phyloP scores from a whole-genome alignment of 2,888 invertebrate species.

The Tillus elongatus region DNA sequence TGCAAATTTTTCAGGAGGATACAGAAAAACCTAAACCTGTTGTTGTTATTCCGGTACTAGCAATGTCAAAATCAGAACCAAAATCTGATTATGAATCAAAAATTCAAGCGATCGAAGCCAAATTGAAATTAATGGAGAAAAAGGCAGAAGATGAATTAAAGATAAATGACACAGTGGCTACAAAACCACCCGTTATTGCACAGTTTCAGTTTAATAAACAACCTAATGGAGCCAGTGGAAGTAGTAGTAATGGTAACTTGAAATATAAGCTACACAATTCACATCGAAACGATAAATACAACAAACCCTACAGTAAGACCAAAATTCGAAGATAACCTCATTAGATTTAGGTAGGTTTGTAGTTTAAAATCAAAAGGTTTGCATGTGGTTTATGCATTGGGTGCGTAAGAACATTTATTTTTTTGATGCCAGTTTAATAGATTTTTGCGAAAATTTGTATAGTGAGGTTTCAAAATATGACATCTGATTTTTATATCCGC shows the following conservation, averaged over 20 bases:
- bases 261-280: constrained; percentile 18
- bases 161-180: constrained; percentile 58
- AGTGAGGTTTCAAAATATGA: too few relatives aligned
- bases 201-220: constrained; percentile 56
- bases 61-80: constrained; percentile 52
- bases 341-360: constrained; percentile 6
- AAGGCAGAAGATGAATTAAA: constrained; percentile 63
- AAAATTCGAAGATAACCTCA: constrained; percentile 14
- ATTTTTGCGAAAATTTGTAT: too few relatives aligned
- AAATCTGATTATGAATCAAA: constrained; percentile 69
- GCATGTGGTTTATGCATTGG: not conserved
- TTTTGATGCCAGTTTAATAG: too few relatives aligned
- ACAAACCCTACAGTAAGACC: constrained; percentile 28
- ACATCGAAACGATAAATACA: constrained; percentile 24
- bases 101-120: constrained; percentile 82
- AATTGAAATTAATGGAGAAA: constrained; percentile 68
- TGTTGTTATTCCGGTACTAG: constrained; percentile 67
- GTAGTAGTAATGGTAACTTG: constrained; percentile 14
- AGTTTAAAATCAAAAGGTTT: not conserved
- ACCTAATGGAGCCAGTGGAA: constrained; percentile 13
- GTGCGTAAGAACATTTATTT: too few relatives aligned
- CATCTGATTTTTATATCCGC: too few relatives aligned
- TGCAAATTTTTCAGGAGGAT: constrained; percentile 52
- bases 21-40: constrained; percentile 66
- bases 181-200: constrained; percentile 58